Evolutionary conservation across 2,797 vertebrate species (phyloP).

Genomic region (Loris lydekkerianus): DNA sequence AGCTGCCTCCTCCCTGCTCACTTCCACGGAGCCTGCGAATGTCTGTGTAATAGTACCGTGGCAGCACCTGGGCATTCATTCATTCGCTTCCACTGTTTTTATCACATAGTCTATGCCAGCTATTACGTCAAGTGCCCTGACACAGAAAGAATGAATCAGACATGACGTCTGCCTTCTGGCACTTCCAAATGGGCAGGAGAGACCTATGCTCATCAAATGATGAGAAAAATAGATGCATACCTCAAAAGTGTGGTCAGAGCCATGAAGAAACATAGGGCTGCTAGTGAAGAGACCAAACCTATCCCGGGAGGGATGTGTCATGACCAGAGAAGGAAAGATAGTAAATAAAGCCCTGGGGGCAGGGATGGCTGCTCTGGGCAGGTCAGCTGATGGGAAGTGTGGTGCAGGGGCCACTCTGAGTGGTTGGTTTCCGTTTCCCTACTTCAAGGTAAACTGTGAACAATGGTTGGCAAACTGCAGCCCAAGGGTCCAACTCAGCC

Average conservation of each 20-base stretch:
- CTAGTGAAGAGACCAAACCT: background rate
- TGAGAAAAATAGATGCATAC: background rate
- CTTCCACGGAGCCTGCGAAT: background rate
- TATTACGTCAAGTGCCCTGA: background rate
- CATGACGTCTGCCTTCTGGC: background rate
- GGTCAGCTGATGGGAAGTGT: background rate
- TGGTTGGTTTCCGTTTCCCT: background rate
- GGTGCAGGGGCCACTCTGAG: background rate
- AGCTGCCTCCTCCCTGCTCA: rapidly evolving
- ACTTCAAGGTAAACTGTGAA: background rate
- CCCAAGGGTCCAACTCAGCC: background rate
- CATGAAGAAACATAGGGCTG: background rate
- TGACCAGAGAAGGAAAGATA: background rate
- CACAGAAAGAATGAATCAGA: background rate
- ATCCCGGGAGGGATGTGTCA: background rate
- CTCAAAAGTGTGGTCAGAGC: background rate
- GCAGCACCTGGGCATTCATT: background rate
- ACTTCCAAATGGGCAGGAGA: background rate
- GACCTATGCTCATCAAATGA: too few species aligned
- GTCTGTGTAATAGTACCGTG: rapidly evolving
- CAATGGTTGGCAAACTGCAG: background rate
- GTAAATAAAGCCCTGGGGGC: too few species aligned
- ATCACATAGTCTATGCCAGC: too few species aligned
- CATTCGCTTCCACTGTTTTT: background rate
- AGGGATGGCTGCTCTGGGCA: background rate